phyloP scores from a whole-genome alignment of 2,113 vertebrate genomes.

The Fulica atra region DNA sequence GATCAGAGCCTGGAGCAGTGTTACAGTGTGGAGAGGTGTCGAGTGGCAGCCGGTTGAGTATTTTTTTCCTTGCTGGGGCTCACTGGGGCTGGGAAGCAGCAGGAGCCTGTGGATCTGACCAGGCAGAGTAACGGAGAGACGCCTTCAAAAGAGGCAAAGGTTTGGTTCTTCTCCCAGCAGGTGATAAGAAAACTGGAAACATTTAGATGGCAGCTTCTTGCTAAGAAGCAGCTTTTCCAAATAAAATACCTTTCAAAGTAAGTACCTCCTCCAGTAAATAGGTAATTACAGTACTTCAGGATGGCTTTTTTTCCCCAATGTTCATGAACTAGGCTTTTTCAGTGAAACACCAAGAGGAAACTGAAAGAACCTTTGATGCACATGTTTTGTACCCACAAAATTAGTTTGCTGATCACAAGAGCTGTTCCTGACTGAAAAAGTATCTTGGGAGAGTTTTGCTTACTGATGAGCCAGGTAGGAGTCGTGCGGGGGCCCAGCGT shows the following conservation, averaged over 20 bases:
- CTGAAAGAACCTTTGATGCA: background rate
- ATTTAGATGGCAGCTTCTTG: background rate
- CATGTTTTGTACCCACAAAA: background rate
- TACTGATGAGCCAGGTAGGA: background rate
- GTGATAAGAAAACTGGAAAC: background rate
- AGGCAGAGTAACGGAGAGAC: background rate
- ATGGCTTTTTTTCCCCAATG: background rate
- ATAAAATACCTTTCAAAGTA: background rate
- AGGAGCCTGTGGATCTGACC: accelerated
- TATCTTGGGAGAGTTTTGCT: background rate
- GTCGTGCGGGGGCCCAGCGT: background rate
- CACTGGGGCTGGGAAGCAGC: background rate
- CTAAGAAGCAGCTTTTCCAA: background rate
- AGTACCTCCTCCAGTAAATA: background rate
- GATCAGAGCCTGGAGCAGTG: background rate
- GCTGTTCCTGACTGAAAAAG: background rate
- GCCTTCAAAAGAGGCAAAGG: background rate
- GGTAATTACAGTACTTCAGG: background rate
- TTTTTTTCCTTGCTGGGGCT: background rate
- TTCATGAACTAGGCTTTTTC: background rate
- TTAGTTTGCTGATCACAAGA: background rate
- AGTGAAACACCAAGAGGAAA: background rate
- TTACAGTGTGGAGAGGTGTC: no score
- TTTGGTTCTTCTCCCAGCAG: background rate
- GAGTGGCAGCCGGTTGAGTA: background rate